Evolutionary conservation across 2,113 vertebrate genomes (phyloP), one percentile per base, ranked within the genome.

Genomic region (Hippoglossus stenolepis): DNA sequence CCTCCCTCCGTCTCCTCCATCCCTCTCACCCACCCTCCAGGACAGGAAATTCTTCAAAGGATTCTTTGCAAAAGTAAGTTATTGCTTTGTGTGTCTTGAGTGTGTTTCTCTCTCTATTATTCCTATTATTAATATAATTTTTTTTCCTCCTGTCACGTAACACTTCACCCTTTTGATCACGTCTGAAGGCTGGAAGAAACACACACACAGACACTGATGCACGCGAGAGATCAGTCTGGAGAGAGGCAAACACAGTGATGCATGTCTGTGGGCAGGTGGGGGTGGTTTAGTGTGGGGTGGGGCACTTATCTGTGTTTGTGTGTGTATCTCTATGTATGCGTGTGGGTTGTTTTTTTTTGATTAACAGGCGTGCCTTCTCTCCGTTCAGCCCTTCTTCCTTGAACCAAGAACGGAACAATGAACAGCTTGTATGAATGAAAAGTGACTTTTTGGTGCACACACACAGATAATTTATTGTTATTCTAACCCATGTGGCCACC

Each of bases 1-100:
- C 96, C 87, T 82, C 95, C 94, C 96, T 71, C 85, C 77, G 21
- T 89, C 75, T 71, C 84, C 85, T 75, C 89, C 77, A 75, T 76
- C 82, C 76, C 75, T 96, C 95, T 95, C 96, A 82, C 84, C 82
- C 82, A 54, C 80, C 85, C 80, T 61, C 67, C 97, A 99, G 98
- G 97, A 99, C 98, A 99, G 97, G 96, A 99, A 99, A 95, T 99
- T 98, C 98, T 99, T 99, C 98, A 99, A 98, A 96, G 97, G 97
- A 97, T 98, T 99, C 96, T 98, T 99, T 99, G 94, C 94, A 96
- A 99, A 99, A 99, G 97, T 99, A 99, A 99, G 98, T 99, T 95
- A 66, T 86, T 94, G 93, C 94, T 90, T 85, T 88, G 91, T 93
- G 91, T 89, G 75, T 87, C 70, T 31, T 86, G 69, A 82, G 83